Base-by-base conservation (phyloP, 2,888 invertebrate species). In the Charanyca ferruginea region DNA sequence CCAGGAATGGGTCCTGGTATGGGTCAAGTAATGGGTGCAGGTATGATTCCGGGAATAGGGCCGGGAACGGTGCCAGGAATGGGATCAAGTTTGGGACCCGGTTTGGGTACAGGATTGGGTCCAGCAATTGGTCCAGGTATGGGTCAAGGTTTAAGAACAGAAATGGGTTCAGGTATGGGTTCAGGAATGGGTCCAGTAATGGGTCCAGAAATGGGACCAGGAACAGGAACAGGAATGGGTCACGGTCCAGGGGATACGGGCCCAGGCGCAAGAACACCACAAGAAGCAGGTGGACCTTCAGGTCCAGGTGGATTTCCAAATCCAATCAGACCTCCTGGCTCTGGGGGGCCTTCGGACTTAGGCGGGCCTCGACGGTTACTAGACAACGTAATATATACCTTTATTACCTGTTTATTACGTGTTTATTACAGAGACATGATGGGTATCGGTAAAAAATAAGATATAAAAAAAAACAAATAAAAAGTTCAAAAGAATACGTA, bases 331-430 rank as follows among this genome's bases (percentile, higher is more conserved):
- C 18, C 20, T 16, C 6, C 20, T 13, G n/a, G 13, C 13, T 6
- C 51, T 32, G 25, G 13, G 13, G 6, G 16, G 18, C 16, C 51
- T 13, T 4, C 35, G 5, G 16, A 0, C 2, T 16, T 35, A 8
- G 20, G 8, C 5, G 1, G 8, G 11, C 38, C n/a, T 23, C 38
- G 54, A 13, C 41, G 54, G 11, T 7, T 18, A 25, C 13, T 42
- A 18, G n/a, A n/a, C n/a, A 8, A 42, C 8, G 54, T 54, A 42
- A 53, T 23, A 7, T 52, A 35, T 49, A n/a, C 7, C n/a, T 41
- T 7, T n/a, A 6, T n/a, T n/a, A n/a, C n/a, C n/a, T n/a, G n/a
- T n/a, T n/a, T n/a, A n/a, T n/a, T n/a, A n/a, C n/a, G n/a, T n/a
- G n/a, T n/a, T n/a, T n/a, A n/a, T 41, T 41, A 1, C 41, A 6